Evolutionary conservation across 2,797 vertebrate species (phyloP).

Genomic region (Falco novaeseelandiae): DNA sequence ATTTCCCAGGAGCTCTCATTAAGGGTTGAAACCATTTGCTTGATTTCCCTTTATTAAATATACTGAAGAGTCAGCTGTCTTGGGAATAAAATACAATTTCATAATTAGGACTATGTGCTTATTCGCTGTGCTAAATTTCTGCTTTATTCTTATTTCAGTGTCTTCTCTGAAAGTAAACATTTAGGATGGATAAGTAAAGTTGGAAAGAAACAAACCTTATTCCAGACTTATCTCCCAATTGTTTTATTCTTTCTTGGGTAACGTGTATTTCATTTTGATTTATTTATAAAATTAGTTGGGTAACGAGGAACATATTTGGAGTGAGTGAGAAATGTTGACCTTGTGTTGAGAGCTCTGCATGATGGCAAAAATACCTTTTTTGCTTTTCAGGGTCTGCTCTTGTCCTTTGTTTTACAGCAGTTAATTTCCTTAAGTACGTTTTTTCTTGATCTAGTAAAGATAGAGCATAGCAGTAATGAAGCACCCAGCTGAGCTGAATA

Average conservation of each 20-base stretch:
- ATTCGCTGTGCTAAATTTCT: neutral
- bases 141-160: neutral
- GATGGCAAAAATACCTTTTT: neutral
- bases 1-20: conserved; percentile 52
- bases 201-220: neutral
- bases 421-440: neutral
- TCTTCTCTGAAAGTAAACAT: neutral
- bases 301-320: neutral
- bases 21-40: neutral
- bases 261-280: neutral
- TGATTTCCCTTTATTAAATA: conserved; percentile 22
- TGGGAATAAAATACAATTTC: conserved; percentile 2
- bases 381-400: neutral
- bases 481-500: neutral
- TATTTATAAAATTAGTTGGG: neutral
- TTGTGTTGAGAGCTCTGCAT: neutral
- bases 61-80: neutral
- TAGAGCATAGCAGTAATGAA: neutral
- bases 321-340: neutral
- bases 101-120: neutral
- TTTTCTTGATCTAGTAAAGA: neutral
- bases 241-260: neutral
- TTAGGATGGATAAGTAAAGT: neutral
- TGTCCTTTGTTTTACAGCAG: neutral
- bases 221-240: neutral